Conservation (phyloP, 1,140 invertebrate genomes). For the Ladona fulva region DNA sequence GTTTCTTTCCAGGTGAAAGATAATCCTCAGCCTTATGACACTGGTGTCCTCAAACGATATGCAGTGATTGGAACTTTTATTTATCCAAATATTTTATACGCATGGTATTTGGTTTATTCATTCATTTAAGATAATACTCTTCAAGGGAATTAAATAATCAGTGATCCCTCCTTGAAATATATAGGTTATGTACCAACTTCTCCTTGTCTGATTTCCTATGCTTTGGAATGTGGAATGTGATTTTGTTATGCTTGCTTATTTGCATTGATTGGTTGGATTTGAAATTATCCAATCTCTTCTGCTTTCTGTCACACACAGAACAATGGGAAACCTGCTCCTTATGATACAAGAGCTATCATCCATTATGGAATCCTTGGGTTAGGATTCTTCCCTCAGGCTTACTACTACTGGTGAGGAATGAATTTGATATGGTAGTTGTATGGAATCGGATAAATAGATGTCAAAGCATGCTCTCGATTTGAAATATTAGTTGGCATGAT, state of each 20-base stretch:
- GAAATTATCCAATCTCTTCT: background rate
- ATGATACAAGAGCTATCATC: slow-evolving; percentile 12
- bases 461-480: background rate
- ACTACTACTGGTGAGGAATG: slow-evolving; percentile 25
- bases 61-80: slow-evolving; percentile 48
- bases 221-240: background rate
- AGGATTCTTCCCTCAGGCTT: slow-evolving; percentile 22
- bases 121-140: background rate
- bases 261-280: background rate
- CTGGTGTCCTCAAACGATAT: slow-evolving; percentile 43
- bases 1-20: slow-evolving; percentile 33
- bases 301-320: slow-evolving; percentile 1
- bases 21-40: slow-evolving; percentile 42
- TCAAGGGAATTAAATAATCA: no score
- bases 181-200: no score
- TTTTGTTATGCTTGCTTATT: background rate
- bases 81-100: slow-evolving; percentile 49
- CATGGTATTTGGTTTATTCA: slow-evolving; percentile 41
- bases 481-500: no score
- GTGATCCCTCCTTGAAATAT: no score
- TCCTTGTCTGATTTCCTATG: background rate
- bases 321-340: slow-evolving; percentile 2
- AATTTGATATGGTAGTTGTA: background rate
- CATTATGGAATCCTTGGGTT: slow-evolving; percentile 15
- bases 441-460: background rate